These are phyloP conservation scores for Halocaridina rubra DNA, from an alignment of 2,888 invertebrate species.

Conservation along the genomic window DNA sequence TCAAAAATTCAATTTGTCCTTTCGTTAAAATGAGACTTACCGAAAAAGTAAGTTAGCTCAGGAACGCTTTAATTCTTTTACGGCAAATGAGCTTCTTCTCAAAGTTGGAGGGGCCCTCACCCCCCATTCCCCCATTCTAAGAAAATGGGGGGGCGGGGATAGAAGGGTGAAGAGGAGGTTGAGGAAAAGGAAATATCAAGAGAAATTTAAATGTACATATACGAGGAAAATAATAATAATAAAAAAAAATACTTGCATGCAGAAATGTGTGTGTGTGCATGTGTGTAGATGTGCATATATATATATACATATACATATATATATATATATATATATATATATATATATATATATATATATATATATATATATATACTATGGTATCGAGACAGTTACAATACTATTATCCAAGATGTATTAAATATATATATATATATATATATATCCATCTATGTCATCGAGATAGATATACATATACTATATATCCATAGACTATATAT, in stretches of 20 bases:
- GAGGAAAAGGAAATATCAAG: too few relatives aligned
- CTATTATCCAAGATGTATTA: too few relatives aligned
- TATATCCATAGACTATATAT: too few relatives aligned
- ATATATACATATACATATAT: not conserved
- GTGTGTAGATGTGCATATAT: too few relatives aligned
- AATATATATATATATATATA: not conserved
- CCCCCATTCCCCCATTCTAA: too few relatives aligned
- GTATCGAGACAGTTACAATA: not conserved
- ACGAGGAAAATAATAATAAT: too few relatives aligned
- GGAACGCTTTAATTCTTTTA: not conserved
- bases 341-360: not conserved
- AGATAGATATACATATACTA: not conserved
- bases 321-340: not conserved
- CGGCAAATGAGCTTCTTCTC: not conserved
- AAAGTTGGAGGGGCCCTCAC: too few relatives aligned
- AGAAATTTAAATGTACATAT: too few relatives aligned
- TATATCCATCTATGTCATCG: not conserved
- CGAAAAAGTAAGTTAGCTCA: slow-evolving; percentile 5
- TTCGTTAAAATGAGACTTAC: slow-evolving; percentile 16
- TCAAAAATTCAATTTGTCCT: slow-evolving; percentile 5
- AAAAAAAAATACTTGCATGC: too few relatives aligned
- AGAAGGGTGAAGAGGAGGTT: too few relatives aligned
- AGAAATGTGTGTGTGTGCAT: too few relatives aligned
- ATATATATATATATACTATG: not conserved
- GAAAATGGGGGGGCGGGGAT: too few relatives aligned